Evolutionary conservation across 2,888 invertebrate species (phyloP), one percentile per base, ranked within the genome.

Genomic region (Steinernema scapterisci): DNA sequence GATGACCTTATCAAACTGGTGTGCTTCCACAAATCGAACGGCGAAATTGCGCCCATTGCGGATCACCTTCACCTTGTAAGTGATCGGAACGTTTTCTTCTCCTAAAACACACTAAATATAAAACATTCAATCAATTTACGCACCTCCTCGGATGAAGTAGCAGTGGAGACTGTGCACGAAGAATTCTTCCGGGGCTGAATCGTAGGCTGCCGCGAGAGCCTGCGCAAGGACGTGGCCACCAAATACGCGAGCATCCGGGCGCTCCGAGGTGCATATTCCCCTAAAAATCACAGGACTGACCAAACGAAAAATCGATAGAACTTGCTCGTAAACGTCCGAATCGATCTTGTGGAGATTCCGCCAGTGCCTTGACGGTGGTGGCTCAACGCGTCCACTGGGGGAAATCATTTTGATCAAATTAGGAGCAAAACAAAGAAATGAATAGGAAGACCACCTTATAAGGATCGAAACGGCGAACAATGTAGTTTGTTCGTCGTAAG

Each of bases 11-110:
- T 79, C 81, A 63, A 80, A 78, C 48, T 84, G 84, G 11, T 81
- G 77, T 0, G 82, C 80, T 79, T 83, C 82, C 13, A 83, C 84
- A 27, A 81, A 82, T n/a, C 84, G 79, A 27, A 83, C 80, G 1
- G 82, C 78, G 63, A 84, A 84, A 72, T 83, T 83, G 0, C 84
- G 73, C 6, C 84, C 84, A 56, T 83, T 81, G 9, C 84, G 78
- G 44, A 83, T 81, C 13, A 79, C 78, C 52, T 81, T 81, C 25
- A 84, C 83, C 38, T 79, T 78, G 70, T 80, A 83, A 19, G 77
- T 83, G 46, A 83, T 83, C 43, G 83, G 82, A 44, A 75, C 76
- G 5, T 77, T 77, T 72, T 80, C 82, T 25, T 80, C 78, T 11
- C 80, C 80, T 81, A 51, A 38, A 79, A 75, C n/a, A 56, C 27